Evolutionary conservation across 1,140 invertebrate species (phyloP), one percentile per base, ranked within the genome.

Genomic region (Leptopilina clavipes): DNA sequence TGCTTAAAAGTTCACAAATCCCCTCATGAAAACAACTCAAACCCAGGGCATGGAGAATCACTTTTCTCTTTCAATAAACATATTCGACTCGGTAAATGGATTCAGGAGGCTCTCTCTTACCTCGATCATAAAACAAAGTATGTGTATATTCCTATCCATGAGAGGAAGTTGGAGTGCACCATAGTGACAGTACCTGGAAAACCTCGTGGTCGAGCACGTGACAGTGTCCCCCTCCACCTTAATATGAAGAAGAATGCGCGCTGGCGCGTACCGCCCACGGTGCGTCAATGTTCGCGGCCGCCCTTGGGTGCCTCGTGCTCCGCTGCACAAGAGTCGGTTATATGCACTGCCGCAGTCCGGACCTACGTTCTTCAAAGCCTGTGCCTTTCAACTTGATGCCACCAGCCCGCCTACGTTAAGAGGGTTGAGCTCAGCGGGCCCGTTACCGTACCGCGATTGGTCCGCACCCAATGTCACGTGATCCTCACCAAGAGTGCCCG

Each of bases 151-250:
- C 25, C 7, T 65, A 25, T 31, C 22, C 10, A 12, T 65, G 22
- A 31, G 59, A 65, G 59, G 3, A 65, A 65, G 59, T 31, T 65
- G 14, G 12, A 25, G 12, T 65, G 3, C n/a, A n/a, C n/a, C n/a
- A n/a, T n/a, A n/a, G n/a, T n/a, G n/a, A n/a, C n/a, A n/a, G n/a
- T 22, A 12, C 22, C 12, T 65, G 12, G 10, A 22, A 65, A 65
- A 86, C 86, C 88, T 82, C 88, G 88, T 89, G 88, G 88, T 76
- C 83, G 82, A 86, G 84, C 87, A 89, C 88, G 86, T 89, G 87
- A 89, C 84, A 85, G 79, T 44, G 43, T 72, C 79, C 84, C 84
- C 87, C 85, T 81, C 86, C 81, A 78, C 77, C 44, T 48, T 45
- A 59, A 74, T 70, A 31, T n/a, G 3, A 71, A 73, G 31, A 71